Percentiles rank a stretch among this genome's conserved stretches.
These are phyloP conservation scores for Euglossa dilemma DNA, from an alignment of 1,140 invertebrate species.

Conservation along the genomic window DNA sequence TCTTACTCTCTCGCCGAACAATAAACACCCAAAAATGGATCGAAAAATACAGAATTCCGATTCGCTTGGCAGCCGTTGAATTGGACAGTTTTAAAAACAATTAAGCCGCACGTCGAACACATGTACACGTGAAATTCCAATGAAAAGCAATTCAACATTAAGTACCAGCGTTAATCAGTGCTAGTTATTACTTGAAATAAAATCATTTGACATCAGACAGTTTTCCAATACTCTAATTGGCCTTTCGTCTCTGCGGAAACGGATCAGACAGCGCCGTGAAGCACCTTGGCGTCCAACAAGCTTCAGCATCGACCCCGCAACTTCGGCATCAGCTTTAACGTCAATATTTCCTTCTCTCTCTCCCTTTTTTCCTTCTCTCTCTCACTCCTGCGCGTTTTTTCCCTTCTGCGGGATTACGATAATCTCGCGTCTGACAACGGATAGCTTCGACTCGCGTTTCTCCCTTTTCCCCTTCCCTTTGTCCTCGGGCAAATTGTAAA, in stretches of 20 bases:
- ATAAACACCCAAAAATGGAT: too few species aligned
- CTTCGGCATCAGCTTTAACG: neutral
- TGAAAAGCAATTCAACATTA: neutral
- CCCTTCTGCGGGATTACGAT: neutral
- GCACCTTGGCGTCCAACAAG: neutral
- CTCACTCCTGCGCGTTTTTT: too few species aligned
- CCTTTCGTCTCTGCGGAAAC: neutral
- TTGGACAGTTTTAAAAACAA: neutral
- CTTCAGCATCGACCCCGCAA: too few species aligned
- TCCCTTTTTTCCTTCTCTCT: neutral
- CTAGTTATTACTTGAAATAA: neutral
- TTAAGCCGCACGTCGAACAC: neutral
- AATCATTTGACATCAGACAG: neutral
- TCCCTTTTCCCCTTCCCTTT: neutral
- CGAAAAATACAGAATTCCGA: too few species aligned
- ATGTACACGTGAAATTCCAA: neutral
- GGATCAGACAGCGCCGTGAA: neutral
- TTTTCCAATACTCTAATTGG: conserved; percentile 24
- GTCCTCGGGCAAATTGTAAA: conserved; percentile 33
- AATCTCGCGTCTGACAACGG: neutral
- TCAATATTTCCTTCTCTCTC: neutral
- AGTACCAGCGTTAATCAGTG: neutral
- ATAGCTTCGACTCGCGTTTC: neutral
- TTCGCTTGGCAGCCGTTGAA: too few species aligned
- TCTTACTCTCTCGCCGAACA: too few species aligned